A percentile compares a stretch with the other conserved stretches of the same genome.
phyloP scores from a whole-genome alignment of 2,113 vertebrate genomes.

The Lipophrys pholis region DNA sequence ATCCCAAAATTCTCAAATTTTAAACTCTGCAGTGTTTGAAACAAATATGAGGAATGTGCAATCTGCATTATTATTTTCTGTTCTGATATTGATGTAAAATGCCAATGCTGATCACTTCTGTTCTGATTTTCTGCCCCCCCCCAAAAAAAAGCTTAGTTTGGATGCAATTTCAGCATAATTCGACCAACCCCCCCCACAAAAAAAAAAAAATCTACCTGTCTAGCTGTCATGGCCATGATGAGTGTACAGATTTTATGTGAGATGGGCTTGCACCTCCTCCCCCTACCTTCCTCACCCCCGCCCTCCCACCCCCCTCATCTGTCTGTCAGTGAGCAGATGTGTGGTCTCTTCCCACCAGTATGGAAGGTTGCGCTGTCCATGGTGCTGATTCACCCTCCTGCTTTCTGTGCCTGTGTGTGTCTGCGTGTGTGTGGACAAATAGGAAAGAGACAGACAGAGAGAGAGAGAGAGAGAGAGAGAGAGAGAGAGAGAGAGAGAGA shows the following conservation, averaged over 20 bases:
- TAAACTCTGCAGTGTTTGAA: slow-evolving; percentile 24
- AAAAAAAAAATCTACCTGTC: slow-evolving; percentile 18
- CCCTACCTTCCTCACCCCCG: not conserved
- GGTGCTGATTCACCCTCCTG: slow-evolving; percentile 68
- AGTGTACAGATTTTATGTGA: slow-evolving; percentile 41
- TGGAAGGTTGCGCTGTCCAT: slow-evolving; percentile 54
- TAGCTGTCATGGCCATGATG: slow-evolving; percentile 11
- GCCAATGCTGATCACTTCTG: slow-evolving; percentile 16
- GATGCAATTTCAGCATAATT: slow-evolving; percentile 21
- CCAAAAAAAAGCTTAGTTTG: slow-evolving; percentile 20
- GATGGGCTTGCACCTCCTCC: slow-evolving; percentile 18
- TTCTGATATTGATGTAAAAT: slow-evolving; percentile 7
- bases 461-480: no score
- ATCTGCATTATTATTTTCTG: not conserved
- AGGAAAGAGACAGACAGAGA: no score
- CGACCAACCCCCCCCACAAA: not conserved
- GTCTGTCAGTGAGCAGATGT: not conserved
- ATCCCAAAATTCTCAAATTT: not conserved
- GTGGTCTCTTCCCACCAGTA: slow-evolving; percentile 14
- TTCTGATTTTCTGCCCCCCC: slow-evolving; percentile 11
- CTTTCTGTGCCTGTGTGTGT: not conserved
- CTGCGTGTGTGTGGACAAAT: slow-evolving; percentile 1
- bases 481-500: no score
- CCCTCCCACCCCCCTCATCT: no score
- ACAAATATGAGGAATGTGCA: slow-evolving; percentile 56